phyloP scores from a whole-genome alignment of 2,888 invertebrate genomes.

The Euclidia mi region DNA sequence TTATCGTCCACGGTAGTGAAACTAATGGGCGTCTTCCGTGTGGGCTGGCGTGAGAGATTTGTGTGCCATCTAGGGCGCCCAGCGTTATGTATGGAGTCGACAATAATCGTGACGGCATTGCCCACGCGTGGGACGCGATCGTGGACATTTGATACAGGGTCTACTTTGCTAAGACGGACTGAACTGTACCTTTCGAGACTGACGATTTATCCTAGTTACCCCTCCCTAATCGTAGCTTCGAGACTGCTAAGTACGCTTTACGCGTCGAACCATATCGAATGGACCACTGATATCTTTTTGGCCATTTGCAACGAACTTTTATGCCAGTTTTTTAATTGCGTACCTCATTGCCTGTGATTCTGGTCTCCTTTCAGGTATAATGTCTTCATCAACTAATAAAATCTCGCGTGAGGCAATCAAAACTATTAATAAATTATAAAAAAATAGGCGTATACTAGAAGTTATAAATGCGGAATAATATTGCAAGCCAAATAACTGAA shows the following conservation, averaged over 20 bases:
- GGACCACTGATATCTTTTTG: constrained; percentile 48
- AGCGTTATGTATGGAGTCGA: constrained; percentile 7
- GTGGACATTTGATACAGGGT: constrained; percentile 47
- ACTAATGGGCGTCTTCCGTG: constrained; percentile 16
- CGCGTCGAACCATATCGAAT: constrained; percentile 49
- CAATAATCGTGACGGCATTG: constrained; percentile 10
- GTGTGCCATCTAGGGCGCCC: neutral
- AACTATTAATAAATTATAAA: no score
- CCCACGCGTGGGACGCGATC: constrained; percentile 15
- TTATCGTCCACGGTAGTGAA: constrained; percentile 28
- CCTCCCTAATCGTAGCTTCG: constrained; percentile 49
- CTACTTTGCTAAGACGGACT: constrained; percentile 51
- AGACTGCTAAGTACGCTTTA: constrained; percentile 42
- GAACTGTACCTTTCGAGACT: constrained; percentile 71
- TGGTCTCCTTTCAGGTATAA: constrained; percentile 30
- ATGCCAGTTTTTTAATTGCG: constrained; percentile 29
- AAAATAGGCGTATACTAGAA: no score
- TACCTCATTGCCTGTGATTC: constrained; percentile 17
- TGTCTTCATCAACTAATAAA: constrained; percentile 11
- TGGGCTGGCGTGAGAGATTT: constrained; percentile 6
- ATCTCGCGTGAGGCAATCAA: no score
- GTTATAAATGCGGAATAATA: no score
- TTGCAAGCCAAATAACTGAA: no score
- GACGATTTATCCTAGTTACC: constrained; percentile 72
- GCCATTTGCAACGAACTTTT: constrained; percentile 50